Percentiles rank a stretch among this genome's conserved stretches.
phyloP scores from a whole-genome alignment of 2,113 vertebrate genomes.

The Crotalus horridus region DNA sequence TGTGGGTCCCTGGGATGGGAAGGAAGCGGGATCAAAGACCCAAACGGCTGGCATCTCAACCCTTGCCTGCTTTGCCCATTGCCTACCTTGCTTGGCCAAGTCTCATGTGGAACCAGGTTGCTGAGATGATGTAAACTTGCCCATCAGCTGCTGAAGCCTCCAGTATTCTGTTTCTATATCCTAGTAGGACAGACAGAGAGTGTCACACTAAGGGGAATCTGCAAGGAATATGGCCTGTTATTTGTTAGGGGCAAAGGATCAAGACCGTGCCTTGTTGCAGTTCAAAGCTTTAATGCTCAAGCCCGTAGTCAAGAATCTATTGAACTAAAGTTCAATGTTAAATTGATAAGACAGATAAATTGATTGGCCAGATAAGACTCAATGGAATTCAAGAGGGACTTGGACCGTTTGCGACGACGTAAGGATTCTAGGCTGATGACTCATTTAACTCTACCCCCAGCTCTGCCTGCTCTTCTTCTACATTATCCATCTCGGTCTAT shows the following conservation, averaged over 20 bases:
- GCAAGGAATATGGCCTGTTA: not conserved
- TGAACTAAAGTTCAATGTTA: not conserved
- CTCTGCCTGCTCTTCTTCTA: not conserved
- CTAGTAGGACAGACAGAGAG: constrained; percentile 28
- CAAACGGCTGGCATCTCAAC: not conserved
- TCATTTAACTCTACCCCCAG: not conserved
- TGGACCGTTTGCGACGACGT: not conserved
- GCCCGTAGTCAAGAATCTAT: not conserved
- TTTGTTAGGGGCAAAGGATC: not conserved
- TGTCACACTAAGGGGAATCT: not conserved
- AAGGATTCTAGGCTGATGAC: not conserved
- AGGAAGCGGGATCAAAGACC: not conserved
- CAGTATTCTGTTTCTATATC: constrained; percentile 62
- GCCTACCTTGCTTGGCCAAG: not conserved
- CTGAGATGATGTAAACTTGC: constrained; percentile 24
- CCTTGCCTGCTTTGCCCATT: not conserved
- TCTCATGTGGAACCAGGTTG: constrained; percentile 55
- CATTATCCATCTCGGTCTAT: not conserved
- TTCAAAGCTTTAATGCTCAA: not conserved
- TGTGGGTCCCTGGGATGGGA: not conserved
- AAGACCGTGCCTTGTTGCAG: not conserved
- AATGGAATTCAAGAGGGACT: not conserved
- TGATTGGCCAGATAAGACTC: not conserved
- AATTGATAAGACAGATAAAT: not conserved
- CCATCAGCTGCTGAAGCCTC: constrained; percentile 56